Conservation (phyloP, 2,797 vertebrate species). For the Aratinga solstitialis region DNA sequence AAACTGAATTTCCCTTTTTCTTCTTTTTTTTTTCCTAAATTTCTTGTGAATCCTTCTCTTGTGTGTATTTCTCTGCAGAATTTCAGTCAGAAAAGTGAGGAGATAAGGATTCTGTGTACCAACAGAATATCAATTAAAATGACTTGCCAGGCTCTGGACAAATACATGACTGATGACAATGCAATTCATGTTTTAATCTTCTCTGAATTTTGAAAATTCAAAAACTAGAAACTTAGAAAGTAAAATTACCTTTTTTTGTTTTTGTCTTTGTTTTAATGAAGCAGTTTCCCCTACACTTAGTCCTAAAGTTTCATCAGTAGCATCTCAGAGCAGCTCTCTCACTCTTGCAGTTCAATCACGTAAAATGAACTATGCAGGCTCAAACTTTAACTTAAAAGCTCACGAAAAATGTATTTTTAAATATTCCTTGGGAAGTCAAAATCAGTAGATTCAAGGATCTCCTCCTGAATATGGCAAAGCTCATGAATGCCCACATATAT, state of each 20-base stretch:
- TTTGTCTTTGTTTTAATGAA: conserved; percentile 58
- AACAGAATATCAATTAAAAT: not conserved
- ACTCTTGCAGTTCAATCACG: conserved; percentile 77
- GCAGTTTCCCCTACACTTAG: conserved; percentile 81
- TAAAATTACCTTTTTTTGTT: not conserved
- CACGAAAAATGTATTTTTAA: not conserved
- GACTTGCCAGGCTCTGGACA: not conserved
- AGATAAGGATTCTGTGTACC: not conserved
- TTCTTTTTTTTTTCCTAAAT: not conserved
- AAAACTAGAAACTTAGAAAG: not conserved
- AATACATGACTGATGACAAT: not conserved
- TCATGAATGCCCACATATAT: not conserved
- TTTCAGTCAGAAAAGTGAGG: not conserved
- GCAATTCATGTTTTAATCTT: not conserved
- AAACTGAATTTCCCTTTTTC: not conserved
- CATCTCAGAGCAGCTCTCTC: conserved; percentile 82
- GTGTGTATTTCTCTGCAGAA: not conserved
- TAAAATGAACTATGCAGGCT: conserved; percentile 45
- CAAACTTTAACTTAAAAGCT: not conserved
- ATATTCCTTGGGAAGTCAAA: not conserved
- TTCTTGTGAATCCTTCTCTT: not conserved
- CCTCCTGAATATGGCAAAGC: not conserved
- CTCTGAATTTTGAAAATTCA: not conserved
- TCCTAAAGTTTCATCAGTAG: conserved; percentile 79
- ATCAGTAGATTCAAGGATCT: not conserved